These are phyloP conservation scores for Neuroterus valhalla DNA, from an alignment of 1,140 invertebrate species.

Conservation along the genomic window DNA sequence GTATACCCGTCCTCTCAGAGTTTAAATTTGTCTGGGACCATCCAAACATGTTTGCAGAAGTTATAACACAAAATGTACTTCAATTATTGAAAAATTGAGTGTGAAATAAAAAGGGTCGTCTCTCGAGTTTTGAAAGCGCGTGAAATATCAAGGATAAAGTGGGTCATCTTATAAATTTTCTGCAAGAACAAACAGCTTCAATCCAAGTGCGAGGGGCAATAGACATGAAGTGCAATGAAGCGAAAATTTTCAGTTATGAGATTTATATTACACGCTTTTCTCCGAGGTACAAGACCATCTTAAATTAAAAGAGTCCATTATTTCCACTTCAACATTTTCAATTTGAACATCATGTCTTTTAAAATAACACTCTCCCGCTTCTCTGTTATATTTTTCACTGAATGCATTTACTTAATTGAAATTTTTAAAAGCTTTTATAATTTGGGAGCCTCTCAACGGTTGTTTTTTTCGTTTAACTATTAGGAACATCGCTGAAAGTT, in stretches of 20 bases:
- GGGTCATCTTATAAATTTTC: constrained; percentile 21
- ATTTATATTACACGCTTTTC: constrained; percentile 18
- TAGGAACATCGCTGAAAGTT: too few species aligned
- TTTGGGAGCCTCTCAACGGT: too few species aligned
- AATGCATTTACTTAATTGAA: too few species aligned
- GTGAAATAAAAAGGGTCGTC: background rate
- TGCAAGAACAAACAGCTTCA: constrained; percentile 29
- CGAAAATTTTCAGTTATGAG: constrained; percentile 28
- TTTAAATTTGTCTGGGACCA: background rate
- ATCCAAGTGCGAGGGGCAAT: constrained; percentile 25
- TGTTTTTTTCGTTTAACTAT: too few species aligned
- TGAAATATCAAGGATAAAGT: constrained; percentile 19
- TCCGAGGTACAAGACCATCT: background rate
- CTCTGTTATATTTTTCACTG: too few species aligned
- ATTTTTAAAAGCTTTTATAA: too few species aligned
- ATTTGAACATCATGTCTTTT: background rate
- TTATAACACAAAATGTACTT: background rate
- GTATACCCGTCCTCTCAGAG: too few species aligned
- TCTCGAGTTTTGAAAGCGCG: constrained; percentile 15
- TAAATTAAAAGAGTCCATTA: constrained; percentile 2
- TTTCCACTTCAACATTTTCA: background rate
- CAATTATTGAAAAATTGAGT: constrained; percentile 15
- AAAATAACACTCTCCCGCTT: too few species aligned
- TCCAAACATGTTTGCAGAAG: background rate
- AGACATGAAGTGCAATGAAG: constrained; percentile 25